Base-by-base conservation (phyloP, 1,140 invertebrate species). In the Hirudo medicinalis region DNA sequence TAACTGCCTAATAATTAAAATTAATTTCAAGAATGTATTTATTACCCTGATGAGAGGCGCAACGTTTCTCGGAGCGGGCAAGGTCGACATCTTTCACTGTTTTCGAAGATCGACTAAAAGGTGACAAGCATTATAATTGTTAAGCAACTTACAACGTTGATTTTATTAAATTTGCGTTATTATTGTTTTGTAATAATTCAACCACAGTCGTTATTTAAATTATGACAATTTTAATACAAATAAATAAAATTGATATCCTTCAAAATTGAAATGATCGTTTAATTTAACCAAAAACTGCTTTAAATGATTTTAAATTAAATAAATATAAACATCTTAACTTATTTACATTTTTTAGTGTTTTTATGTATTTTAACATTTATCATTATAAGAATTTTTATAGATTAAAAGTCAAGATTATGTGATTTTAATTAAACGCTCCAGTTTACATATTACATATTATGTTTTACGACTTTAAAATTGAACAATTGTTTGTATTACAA, bases 21-120 rank as follows among this genome's bases (percentile, higher is more conserved):
- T 63, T 22, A 63, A 63, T 63, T n/a, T 1, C 19, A 25, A 63
- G 1, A 63, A 63, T n/a, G 17, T 11, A 36, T 8, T 63, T n/a
- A 32, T 19, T 25, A 63, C 57, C 29, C 57, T 63, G 22, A 63
- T 63, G 29, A 63, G 29, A 22, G 57, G 57, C 8, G 57, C 4
- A 22, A 63, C 57, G 57, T 32, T 63, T 20, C 29, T 63, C 11
- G 57, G 57, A 25, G 57, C 22, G 29, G 57, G 29, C 57, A 63
- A 63, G 57, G 57, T 63, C 57, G 57, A 63, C 57, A 63, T 49
- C 43, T 49, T 49, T 49, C 43, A 49, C 43, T 49, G 43, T 49
- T 49, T 49, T 49, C 43, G 43, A 11, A 49, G 43, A 49, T 49
- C 13, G 43, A 49, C 43, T 49, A 49, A 49, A 49, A 49, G 43